Evolutionary conservation across 2,888 invertebrate genomes (phyloP), one percentile per base, ranked within the genome.

Genomic region (Aphelenchoides bicaudatus): DNA sequence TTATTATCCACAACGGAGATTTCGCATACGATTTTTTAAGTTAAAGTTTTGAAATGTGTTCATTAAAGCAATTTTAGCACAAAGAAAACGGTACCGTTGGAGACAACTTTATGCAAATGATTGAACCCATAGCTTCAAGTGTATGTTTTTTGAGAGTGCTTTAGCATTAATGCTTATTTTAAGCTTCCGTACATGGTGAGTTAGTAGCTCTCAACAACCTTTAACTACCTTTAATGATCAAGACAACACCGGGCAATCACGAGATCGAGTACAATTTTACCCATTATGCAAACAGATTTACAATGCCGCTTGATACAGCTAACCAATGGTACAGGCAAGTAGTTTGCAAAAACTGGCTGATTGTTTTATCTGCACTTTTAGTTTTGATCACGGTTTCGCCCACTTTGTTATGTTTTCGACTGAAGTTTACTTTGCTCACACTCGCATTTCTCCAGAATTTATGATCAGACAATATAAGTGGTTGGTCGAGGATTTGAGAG

Each of bases 11-110:
- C 62, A 56, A 62, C 21, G 91, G 91, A 0, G 92, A 92, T 83
- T 90, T 92, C 82, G 92, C 91, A 0, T 92, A 93, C 81, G 89
- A 92, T 80, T 88, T n/a, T n/a, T n/a, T n/a, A n/a, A n/a, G n/a
- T n/a, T n/a, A n/a, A n/a, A n/a, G n/a, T n/a, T n/a, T n/a, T n/a
- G n/a, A n/a, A n/a, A n/a, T n/a, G n/a, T n/a, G n/a, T n/a, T n/a
- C n/a, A n/a, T n/a, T n/a, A n/a, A n/a, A n/a, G n/a, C n/a, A n/a
- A n/a, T n/a, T n/a, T n/a, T n/a, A n/a, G n/a, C n/a, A n/a, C n/a
- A n/a, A n/a, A n/a, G n/a, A n/a, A n/a, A n/a, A n/a, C n/a, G n/a
- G n/a, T n/a, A n/a, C 82, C 56, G 86, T 90, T 30, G 93, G 93
- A 0, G 91, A 94, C 83, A 86, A 87, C 79, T 93, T 92, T 81